These are phyloP conservation scores for Drosophila carrolli DNA, from an alignment of 1,140 invertebrate genomes.

Conservation along the genomic window DNA sequence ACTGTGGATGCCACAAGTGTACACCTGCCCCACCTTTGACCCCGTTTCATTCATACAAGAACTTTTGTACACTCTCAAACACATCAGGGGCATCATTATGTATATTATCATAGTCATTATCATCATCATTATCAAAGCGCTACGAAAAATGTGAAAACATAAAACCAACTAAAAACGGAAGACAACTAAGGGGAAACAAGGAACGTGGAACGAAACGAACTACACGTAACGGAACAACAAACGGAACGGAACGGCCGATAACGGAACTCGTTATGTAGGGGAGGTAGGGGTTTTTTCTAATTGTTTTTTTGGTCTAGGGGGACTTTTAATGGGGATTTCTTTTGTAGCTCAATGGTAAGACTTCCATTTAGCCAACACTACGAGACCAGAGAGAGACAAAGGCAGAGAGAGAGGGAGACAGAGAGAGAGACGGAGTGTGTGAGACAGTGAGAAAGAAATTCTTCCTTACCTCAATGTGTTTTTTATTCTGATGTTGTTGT, in stretches of 20 bases:
- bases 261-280: slow-evolving; percentile 31
- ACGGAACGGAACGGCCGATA: slow-evolving; percentile 25
- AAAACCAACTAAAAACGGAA: slow-evolving; percentile 25
- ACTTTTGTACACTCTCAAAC: slow-evolving; percentile 7
- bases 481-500: slow-evolving; percentile 20
- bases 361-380: slow-evolving; percentile 37
- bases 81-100: slow-evolving; percentile 12
- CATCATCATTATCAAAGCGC: slow-evolving; percentile 26
- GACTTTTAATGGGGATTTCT: background rate
- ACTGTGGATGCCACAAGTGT: slow-evolving; percentile 21
- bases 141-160: slow-evolving; percentile 29
- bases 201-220: slow-evolving; percentile 45
- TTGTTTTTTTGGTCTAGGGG: slow-evolving; percentile 3
- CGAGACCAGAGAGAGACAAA: slow-evolving; percentile 41
- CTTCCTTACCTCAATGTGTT: slow-evolving; percentile 75
- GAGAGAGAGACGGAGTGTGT: slow-evolving; percentile 36
- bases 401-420: slow-evolving; percentile 33
- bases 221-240: slow-evolving; percentile 39
- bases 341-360: slow-evolving; percentile 13
- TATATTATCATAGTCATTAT: slow-evolving; percentile 19
- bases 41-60: slow-evolving; percentile 32
- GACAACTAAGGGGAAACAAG: slow-evolving; percentile 29
- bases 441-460: slow-evolving; percentile 66
- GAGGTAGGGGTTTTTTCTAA: background rate
- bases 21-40: slow-evolving; percentile 34